Percentiles rank a stretch among this genome's conserved stretches.
Conservation (phyloP, 2,888 invertebrate genomes). For the Craniophora ligustri region DNA sequence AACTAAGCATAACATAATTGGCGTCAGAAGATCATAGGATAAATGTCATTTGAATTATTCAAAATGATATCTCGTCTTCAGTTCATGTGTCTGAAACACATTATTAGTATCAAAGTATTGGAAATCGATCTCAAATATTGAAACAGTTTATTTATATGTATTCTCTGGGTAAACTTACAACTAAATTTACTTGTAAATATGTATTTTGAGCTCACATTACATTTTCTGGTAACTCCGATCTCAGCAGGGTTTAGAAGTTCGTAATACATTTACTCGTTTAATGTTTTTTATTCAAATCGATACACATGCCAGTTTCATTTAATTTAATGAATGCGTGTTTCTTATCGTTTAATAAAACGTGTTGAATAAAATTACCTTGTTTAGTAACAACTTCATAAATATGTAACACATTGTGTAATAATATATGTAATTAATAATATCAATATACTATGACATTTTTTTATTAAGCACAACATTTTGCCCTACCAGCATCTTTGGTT, state of each 20-base stretch:
- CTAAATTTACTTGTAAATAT: background rate
- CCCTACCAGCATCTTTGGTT: no score
- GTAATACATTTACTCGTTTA: slow-evolving; percentile 14
- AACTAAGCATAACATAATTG: no score
- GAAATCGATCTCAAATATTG: no score
- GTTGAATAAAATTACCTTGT: slow-evolving; percentile 34
- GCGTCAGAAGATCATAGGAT: no score
- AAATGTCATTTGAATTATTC: background rate
- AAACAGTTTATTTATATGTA: background rate
- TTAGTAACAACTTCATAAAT: slow-evolving; percentile 40
- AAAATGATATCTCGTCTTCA: no score
- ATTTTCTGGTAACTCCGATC: background rate
- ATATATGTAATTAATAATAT: no score
- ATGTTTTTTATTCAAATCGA: slow-evolving; percentile 3
- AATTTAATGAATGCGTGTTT: slow-evolving; percentile 6
- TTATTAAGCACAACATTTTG: no score
- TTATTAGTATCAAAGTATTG: no score
- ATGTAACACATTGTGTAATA: slow-evolving; percentile 21
- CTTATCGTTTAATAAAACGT: slow-evolving; percentile 29
- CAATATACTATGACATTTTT: no score
- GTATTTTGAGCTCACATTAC: no score
- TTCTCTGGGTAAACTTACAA: background rate
- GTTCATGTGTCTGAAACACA: no score
- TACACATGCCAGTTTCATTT: slow-evolving; percentile 19
- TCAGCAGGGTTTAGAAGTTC: slow-evolving; percentile 3